Percentiles rank a stretch among this genome's conserved stretches.
These are phyloP conservation scores for Astyanax mexicanus DNA, from an alignment of 2,797 vertebrate species.

Conservation along the genomic window DNA sequence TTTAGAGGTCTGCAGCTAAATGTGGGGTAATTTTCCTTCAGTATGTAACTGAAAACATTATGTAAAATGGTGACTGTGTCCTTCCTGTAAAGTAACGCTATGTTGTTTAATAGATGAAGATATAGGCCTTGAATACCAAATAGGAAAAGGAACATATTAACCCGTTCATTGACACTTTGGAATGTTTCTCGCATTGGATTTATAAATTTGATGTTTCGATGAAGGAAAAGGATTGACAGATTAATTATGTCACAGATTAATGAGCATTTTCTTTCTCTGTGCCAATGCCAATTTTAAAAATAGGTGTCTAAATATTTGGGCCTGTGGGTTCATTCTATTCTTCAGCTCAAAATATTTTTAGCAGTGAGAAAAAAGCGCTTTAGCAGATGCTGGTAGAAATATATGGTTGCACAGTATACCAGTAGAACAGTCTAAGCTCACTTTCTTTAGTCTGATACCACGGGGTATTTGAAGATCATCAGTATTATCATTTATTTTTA, in stretches of 20 bases:
- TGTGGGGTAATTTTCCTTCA: neutral
- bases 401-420: slow-evolving; percentile 21
- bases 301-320: slow-evolving; percentile 54
- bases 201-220: neutral
- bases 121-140: slow-evolving; percentile 6
- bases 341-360: slow-evolving; percentile 49
- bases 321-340: slow-evolving; percentile 52
- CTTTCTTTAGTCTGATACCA: slow-evolving; percentile 66
- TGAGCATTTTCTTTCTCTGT: slow-evolving; percentile 47
- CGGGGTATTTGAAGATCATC: slow-evolving; percentile 67
- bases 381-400: slow-evolving; percentile 46
- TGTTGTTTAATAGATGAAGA: neutral
- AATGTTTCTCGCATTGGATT: slow-evolving; percentile 31
- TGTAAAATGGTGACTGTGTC: neutral
- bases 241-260: neutral
- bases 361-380: slow-evolving; percentile 49
- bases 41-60: neutral
- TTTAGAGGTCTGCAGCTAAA: neutral
- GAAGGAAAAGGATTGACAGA: slow-evolving; percentile 6
- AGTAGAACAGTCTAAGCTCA: slow-evolving; percentile 60
- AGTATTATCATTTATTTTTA: slow-evolving; percentile 73
- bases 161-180: slow-evolving; percentile 46
- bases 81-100: neutral
- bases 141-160: neutral
- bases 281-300: slow-evolving; percentile 60